A percentile compares a stretch with the other conserved stretches of the same genome.
phyloP scores from a whole-genome alignment of 2,888 invertebrate genomes.

The Diploptera punctata region DNA sequence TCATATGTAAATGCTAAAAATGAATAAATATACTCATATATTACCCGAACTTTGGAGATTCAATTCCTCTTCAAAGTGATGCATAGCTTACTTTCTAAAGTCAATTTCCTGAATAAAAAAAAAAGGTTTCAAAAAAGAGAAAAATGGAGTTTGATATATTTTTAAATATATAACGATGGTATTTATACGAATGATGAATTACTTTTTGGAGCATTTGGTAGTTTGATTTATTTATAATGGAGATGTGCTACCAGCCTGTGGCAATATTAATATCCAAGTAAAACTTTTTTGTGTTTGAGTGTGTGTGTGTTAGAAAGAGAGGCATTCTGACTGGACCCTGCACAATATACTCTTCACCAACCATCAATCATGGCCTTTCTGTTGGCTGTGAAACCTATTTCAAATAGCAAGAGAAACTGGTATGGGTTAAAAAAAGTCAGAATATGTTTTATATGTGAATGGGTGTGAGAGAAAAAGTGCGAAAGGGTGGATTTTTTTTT shows the following conservation, averaged over 20 bases:
- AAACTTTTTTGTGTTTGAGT: not conserved
- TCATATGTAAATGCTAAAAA: too few species aligned
- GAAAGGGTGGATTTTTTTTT: too few species aligned
- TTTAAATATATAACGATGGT: too few species aligned
- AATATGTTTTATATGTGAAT: too few species aligned
- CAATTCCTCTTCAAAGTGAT: too few species aligned
- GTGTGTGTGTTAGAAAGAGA: not conserved
- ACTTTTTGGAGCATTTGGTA: not conserved
- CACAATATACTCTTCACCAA: not conserved
- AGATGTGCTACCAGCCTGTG: not conserved
- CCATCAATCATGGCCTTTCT: constrained; percentile 15
- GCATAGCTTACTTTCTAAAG: too few species aligned
- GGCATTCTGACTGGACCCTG: not conserved
- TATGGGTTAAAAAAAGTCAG: not conserved
- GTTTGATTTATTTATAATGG: constrained; percentile 5
- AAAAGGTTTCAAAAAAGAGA: too few species aligned
- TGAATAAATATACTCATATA: too few species aligned
- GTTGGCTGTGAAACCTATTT: not conserved
- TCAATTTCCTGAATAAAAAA: too few species aligned
- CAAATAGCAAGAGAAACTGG: not conserved
- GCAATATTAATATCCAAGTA: not conserved
- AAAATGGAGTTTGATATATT: too few species aligned
- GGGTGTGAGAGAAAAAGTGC: not conserved
- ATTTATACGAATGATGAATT: not conserved
- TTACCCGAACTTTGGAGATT: too few species aligned